Evolutionary conservation across 2,797 vertebrate species (phyloP).

Genomic region (Pagetopsis macropterus): DNA sequence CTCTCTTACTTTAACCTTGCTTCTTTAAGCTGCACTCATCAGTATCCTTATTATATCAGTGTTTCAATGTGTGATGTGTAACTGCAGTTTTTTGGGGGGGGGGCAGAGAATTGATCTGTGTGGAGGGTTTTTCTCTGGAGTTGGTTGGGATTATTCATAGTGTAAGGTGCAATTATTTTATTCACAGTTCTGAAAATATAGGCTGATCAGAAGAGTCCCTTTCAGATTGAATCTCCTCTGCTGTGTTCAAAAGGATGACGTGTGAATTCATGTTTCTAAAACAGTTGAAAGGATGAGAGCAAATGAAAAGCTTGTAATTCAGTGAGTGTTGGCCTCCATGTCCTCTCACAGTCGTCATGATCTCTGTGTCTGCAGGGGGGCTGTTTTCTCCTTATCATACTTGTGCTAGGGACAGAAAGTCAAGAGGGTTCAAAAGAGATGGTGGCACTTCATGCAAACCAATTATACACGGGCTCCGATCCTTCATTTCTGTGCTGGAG

Average conservation of each 20-base stretch:
- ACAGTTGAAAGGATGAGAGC: constrained; percentile 14
- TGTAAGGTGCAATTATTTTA: background rate
- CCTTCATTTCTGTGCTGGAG: constrained; percentile 55
- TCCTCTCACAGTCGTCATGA: constrained; percentile 20
- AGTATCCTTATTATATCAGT: background rate
- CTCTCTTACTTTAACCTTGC: background rate
- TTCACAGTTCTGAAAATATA: background rate
- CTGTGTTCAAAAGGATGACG: constrained; percentile 13
- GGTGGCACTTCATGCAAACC: constrained; percentile 65
- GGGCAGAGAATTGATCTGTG: no score
- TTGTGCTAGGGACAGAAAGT: constrained; percentile 53
- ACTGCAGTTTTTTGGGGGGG: no score
- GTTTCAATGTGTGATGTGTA: background rate
- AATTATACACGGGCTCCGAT: constrained; percentile 60
- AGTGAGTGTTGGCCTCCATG: constrained; percentile 19
- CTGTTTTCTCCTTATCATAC: constrained; percentile 59
- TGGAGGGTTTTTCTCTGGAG: no score
- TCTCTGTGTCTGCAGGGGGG: constrained; percentile 30
- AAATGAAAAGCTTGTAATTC: constrained; percentile 50
- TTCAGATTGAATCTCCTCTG: constrained; percentile 15
- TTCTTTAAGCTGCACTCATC: background rate
- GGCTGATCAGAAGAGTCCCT: background rate
- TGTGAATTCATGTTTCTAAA: constrained; percentile 24
- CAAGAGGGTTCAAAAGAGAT: constrained; percentile 66
- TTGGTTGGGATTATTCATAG: background rate